Conservation (phyloP, 2,113 vertebrate genomes). For the Pterocles gutturalis region DNA sequence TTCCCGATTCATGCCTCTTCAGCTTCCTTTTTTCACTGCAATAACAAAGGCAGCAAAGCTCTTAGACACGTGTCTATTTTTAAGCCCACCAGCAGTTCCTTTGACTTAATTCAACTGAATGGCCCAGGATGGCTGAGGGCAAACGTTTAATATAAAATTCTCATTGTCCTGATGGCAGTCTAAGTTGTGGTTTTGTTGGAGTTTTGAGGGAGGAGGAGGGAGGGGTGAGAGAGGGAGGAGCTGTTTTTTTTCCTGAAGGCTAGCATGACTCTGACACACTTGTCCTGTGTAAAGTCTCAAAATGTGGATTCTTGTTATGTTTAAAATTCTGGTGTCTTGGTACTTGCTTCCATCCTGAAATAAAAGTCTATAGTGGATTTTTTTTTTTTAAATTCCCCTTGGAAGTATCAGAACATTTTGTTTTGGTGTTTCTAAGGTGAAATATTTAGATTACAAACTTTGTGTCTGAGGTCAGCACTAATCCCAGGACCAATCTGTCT, state of each 20-base stretch:
- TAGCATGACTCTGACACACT: accelerated
- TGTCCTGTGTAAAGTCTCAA: neutral
- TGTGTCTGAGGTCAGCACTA: neutral
- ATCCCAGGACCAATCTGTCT: accelerated
- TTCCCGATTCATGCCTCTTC: neutral
- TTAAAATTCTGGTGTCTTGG: neutral
- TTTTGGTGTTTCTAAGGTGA: neutral
- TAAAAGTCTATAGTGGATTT: neutral
- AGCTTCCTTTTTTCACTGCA: neutral
- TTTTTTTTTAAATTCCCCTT: too few species aligned
- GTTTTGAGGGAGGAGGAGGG: neutral
- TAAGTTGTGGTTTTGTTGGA: neutral
- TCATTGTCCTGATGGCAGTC: neutral
- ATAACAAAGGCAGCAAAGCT: neutral
- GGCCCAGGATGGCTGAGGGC: neutral
- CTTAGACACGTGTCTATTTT: neutral
- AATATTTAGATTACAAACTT: neutral
- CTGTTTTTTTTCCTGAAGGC: neutral
- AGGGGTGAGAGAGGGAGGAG: neutral
- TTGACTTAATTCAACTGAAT: constrained; percentile 19
- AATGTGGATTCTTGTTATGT: neutral
- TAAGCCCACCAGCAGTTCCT: neutral
- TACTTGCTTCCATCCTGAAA: neutral
- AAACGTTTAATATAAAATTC: neutral
- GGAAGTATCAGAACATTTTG: neutral